Conservation (phyloP, 2,888 invertebrate genomes). For the Rhagonycha fulva region DNA sequence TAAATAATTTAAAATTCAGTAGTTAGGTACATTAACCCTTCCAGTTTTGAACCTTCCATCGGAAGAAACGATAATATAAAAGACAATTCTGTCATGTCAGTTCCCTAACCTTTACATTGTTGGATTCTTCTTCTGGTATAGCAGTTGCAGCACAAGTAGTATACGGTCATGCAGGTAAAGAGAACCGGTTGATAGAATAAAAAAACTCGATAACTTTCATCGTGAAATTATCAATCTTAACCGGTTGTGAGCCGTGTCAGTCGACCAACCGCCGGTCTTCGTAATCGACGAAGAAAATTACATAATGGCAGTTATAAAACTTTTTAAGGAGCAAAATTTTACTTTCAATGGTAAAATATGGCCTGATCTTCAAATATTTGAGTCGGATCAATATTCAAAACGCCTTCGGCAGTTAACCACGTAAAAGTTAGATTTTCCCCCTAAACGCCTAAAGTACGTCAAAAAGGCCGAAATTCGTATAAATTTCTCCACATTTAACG, state of each 20-base stretch:
- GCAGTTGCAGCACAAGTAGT: background rate
- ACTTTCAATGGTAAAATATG: background rate
- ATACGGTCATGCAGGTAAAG: background rate
- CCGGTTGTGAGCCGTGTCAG: background rate
- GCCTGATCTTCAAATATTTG: background rate
- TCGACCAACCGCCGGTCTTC: background rate
- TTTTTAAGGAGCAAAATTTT: background rate
- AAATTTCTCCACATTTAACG: background rate
- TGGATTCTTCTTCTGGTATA: background rate
- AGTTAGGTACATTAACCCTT: too few relatives aligned
- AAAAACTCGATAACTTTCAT: conserved; percentile 4
- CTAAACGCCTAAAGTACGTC: background rate
- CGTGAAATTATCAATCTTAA: conserved; percentile 1
- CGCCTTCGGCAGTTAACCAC: background rate
- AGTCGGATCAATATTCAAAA: conserved; percentile 1
- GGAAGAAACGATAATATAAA: background rate
- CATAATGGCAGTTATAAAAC: background rate
- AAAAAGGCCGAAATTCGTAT: background rate
- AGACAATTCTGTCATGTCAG: background rate
- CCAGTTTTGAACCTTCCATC: too few relatives aligned
- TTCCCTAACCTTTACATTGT: background rate
- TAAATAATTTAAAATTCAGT: too few relatives aligned
- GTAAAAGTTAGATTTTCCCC: background rate
- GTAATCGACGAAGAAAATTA: background rate
- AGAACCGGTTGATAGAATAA: background rate